Evolutionary conservation across 2,797 vertebrate genomes (phyloP), one percentile per base, ranked within the genome.

Genomic region (Typhlichthys eigenmanni): DNA sequence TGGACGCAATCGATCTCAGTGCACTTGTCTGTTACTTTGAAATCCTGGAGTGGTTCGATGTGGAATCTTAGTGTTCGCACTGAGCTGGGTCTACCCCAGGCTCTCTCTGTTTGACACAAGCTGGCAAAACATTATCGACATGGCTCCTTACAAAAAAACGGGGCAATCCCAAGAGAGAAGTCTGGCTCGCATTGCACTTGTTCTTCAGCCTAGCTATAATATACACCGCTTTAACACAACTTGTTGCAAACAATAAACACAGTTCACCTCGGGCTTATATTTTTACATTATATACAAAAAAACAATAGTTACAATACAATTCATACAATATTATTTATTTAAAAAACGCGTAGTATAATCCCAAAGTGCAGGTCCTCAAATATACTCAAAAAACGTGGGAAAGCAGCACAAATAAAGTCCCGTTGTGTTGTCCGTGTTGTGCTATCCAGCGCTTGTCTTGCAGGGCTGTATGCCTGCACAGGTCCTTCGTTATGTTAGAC

Each of bases 171-270:
- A 73, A 76, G 84, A 86, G 90, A 86, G 80, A 66, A 79, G 68
- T 67, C 86, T 83, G 82, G 87, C 84, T 86, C 87, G 85, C 91
- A 87, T 89, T 90, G 92, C 92, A 88, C 87, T 90, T 90, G 89
- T 88, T 74, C 78, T 84, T 83, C 80, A 80, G 65, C 72, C 76
- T 64, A 61, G 14, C 19, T 8, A 11, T 13, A 13, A 5, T 29
- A n/a, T 10, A 29, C 67, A 49, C 64, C 71, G 76, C 70, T 80
- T 77, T 45, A 65, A 58, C 58, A 63, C 71, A 29, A 45, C 55
- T 55, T 13, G 56, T 52, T 53, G 34, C 47, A 58, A 74, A 66
- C 4, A 60, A 67, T 24, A 60, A 48, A 50, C 58, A 34, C 58
- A 24, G 58, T 55, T 66, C 47, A 56, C 34, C 68, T 68, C 58